Base-by-base conservation (phyloP, 2,888 invertebrate genomes). In the Laothoe populi region DNA sequence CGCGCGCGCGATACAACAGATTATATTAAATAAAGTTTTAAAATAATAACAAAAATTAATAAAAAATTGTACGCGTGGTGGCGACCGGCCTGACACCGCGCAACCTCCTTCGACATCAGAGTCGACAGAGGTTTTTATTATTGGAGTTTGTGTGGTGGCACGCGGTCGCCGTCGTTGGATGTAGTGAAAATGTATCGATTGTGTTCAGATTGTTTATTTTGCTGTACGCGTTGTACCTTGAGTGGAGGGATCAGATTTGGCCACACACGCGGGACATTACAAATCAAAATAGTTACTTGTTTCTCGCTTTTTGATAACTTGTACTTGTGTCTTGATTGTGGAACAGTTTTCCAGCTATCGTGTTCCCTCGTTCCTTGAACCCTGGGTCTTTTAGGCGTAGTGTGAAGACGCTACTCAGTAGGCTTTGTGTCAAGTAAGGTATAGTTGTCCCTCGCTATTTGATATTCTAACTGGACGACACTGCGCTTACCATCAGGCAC, bases 21-120 rank as follows among this genome's bases (percentile, higher is more conserved):
- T 91, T 92, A 92, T 92, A 92, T 92, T 87, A 89, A 63, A 88
- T 91, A 91, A 92, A 78, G 89, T 91, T 92, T 91, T 90, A 91
- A 86, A 89, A 86, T 90, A 88, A 89, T 89, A 91, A 90, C 85
- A 84, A 84, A 86, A 89, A 87, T 85, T 84, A 88, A 87, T 86
- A 87, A 88, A 87, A 74, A 90, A 89, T 78, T 90, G 90, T 92
- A 90, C 83, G 88, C 86, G 84, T 87, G 90, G 75, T 78, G 75
- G 71, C 83, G 87, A 86, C 75, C 65, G 31, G 10, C 63, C 68
- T 63, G 72, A 72, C 66, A 63, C 65, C 66, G 74, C 53, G 31
- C 53, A 53, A 10, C 13, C 35, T 35, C 53, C 53, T 16, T 24
- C 53, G 53, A 53, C 53, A 35, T 31, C 35, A 53, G 53, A 35